Conservation (phyloP, 2,797 vertebrate genomes). For the Psittacula derbiana region DNA sequence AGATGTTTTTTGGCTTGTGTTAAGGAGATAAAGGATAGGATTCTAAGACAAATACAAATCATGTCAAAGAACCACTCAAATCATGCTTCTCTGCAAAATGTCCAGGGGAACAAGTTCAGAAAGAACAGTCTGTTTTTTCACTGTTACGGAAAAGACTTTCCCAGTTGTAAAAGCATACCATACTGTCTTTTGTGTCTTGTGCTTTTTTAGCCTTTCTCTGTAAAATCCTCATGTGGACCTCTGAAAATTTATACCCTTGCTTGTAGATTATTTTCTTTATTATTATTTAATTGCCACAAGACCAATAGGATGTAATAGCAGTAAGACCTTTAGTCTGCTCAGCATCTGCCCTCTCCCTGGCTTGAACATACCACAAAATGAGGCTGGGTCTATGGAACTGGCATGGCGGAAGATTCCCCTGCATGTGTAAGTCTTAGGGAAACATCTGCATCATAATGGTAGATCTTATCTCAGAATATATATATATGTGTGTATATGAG, state of each 20-base stretch:
- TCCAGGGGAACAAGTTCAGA: neutral
- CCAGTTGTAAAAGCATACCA: neutral
- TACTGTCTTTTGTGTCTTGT: neutral
- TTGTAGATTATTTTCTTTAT: neutral
- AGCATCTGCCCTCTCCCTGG: neutral
- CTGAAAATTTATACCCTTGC: neutral
- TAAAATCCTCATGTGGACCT: neutral
- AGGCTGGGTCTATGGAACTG: neutral
- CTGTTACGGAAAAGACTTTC: neutral
- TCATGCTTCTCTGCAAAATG: conserved; percentile 1
- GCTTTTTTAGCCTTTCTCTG: neutral
- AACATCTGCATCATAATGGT: neutral
- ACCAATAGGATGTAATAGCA: neutral
- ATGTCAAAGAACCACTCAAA: neutral
- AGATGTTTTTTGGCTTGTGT: neutral
- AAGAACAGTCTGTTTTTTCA: neutral
- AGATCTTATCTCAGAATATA: neutral
- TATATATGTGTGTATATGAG: neutral
- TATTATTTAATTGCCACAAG: neutral
- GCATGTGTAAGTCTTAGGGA: neutral
- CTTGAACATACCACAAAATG: neutral
- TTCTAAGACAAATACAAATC: conserved; percentile 2
- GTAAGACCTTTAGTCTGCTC: neutral
- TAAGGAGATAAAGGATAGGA: neutral
- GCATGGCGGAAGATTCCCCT: neutral